Evolutionary conservation across 2,113 vertebrate genomes (phyloP).

Genomic region (Pachycephala philippinensis): DNA sequence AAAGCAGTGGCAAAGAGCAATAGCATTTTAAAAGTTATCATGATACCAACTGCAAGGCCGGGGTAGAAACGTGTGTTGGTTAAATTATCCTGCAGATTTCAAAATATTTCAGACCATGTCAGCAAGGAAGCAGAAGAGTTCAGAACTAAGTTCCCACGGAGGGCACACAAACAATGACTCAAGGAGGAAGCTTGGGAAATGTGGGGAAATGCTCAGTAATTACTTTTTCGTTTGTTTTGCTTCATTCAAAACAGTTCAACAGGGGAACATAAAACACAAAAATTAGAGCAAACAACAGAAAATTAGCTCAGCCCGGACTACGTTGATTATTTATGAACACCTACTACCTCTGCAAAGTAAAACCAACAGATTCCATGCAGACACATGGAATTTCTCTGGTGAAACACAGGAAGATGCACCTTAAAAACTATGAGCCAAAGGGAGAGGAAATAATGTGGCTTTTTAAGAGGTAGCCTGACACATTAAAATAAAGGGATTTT

Average conservation of each 20-base stretch:
- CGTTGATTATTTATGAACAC: not conserved
- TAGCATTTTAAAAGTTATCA: not conserved
- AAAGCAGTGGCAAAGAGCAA: not conserved
- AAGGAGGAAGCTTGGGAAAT: constrained; percentile 22
- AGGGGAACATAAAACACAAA: not conserved
- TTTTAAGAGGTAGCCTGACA: not conserved
- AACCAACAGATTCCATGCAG: not conserved
- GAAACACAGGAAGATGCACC: not conserved
- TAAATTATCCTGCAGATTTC: not conserved
- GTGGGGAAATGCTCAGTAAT: not conserved
- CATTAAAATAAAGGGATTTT: not conserved
- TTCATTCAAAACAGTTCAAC: not conserved
- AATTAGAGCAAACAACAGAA: not conserved
- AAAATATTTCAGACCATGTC: not conserved
- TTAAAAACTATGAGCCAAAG: not conserved
- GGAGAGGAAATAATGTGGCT: not conserved
- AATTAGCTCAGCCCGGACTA: not conserved
- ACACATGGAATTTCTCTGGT: not conserved
- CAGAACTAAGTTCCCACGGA: constrained; percentile 8
- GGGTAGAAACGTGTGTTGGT: not conserved
- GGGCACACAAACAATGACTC: not conserved
- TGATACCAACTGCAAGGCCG: not conserved
- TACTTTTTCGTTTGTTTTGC: not conserved
- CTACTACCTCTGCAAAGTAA: not conserved
- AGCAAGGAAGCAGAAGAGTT: not conserved